Percentiles rank a stretch among this genome's conserved stretches.
Evolutionary conservation across 2,888 invertebrate species (phyloP).

Genomic region (Drosophila parthenogenetica): DNA sequence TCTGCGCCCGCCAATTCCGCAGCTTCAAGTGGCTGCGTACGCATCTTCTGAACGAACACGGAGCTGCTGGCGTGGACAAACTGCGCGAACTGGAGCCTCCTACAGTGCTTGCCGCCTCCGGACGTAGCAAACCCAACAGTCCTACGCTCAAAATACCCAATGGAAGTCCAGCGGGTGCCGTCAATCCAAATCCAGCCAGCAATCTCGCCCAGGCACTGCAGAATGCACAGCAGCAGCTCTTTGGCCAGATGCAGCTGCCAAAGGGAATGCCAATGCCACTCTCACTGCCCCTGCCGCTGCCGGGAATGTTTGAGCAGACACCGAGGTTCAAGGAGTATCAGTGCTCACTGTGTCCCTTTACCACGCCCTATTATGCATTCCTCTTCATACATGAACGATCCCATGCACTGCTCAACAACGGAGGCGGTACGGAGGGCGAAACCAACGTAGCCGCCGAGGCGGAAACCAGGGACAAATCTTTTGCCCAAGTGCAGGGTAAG

Average conservation of each 20-base stretch:
- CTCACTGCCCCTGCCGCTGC: conserved; percentile 62
- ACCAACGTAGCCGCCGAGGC: conserved; percentile 40
- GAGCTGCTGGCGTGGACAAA: conserved; percentile 86
- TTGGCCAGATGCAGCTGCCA: conserved; percentile 77
- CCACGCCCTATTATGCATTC: conserved; percentile 95
- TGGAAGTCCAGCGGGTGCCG: conserved; percentile 72
- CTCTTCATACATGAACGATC: conserved; percentile 96
- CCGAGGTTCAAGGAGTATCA: conserved; percentile 90
- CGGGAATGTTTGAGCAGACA: conserved; percentile 79
- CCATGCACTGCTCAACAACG: conserved; percentile 86
- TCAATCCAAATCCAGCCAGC: conserved; percentile 64
- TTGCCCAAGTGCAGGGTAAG: conserved; percentile 41
- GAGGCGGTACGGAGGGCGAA: conserved; percentile 25
- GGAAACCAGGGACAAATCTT: conserved; percentile 38
- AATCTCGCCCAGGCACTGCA: conserved; percentile 83
- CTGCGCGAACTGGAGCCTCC: conserved; percentile 81
- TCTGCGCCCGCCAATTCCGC: conserved; percentile 94
- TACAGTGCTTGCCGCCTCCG: conserved; percentile 2
- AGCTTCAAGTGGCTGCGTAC: conserved; percentile 95
- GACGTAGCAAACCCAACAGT: conserved; percentile 81
- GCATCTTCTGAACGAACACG: conserved; percentile 94
- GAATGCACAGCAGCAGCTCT: conserved; percentile 79
- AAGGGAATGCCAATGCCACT: conserved; percentile 75
- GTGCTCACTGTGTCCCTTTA: conserved; percentile 95
- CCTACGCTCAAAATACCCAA: conserved; percentile 85